Conservation (phyloP, 2,888 invertebrate genomes). For the Pyrrhopygopsis socrates region DNA sequence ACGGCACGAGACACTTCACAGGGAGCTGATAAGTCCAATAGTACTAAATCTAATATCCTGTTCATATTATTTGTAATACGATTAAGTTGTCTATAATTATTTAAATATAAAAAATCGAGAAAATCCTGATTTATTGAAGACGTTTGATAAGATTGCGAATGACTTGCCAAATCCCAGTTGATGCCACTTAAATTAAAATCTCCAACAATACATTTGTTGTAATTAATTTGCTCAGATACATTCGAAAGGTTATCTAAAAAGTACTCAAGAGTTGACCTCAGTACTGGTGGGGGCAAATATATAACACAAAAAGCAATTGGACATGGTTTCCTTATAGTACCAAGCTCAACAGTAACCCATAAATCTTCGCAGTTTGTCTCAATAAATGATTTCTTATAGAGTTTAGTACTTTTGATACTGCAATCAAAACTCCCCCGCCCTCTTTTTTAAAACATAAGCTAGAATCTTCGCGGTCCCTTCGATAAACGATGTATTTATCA, state of each 20-base stretch:
- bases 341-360: constrained; percentile 12
- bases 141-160: background rate
- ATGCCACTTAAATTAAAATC: constrained; percentile 31
- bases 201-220: constrained; percentile 3
- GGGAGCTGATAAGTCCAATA: constrained; percentile 2
- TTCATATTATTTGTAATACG: background rate
- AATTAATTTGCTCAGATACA: background rate
- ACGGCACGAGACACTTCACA: background rate
- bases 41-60: constrained; percentile 22
- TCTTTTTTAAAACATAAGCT: too few relatives aligned
- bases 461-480: background rate
- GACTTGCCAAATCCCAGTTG: constrained; percentile 1
- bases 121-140: background rate
- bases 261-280: background rate
- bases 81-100: constrained; percentile 20
- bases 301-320: background rate
- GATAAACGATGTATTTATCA: constrained; percentile 6
- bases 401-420: background rate
- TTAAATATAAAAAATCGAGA: constrained; percentile 6
- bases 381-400: background rate
- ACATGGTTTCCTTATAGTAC: background rate
- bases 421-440: constrained; percentile 29
- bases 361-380: constrained; percentile 12
- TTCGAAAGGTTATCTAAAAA: constrained; percentile 6
- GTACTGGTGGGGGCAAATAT: constrained; percentile 22